Percentiles rank a stretch among this genome's conserved stretches.
These are phyloP conservation scores for Leptinotarsa texana DNA, from an alignment of 1,140 invertebrate genomes.

Conservation along the genomic window DNA sequence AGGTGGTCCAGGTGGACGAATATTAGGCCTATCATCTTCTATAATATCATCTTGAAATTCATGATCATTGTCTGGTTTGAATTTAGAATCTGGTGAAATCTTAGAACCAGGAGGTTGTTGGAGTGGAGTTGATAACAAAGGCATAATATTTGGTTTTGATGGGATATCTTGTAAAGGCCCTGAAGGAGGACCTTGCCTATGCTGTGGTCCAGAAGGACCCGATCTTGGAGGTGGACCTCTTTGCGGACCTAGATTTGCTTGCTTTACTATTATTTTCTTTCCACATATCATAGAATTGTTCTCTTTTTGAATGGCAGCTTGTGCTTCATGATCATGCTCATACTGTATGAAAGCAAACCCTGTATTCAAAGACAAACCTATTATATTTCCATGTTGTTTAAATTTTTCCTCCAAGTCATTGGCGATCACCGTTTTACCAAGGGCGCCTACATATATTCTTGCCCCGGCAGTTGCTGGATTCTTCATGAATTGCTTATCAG, in stretches of 20 bases:
- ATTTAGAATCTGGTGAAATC: slow-evolving; percentile 5
- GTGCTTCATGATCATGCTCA: slow-evolving; percentile 72
- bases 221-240: background rate
- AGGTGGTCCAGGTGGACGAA: slow-evolving; percentile 29
- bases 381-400: slow-evolving; percentile 70
- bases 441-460: slow-evolving; percentile 76
- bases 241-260: slow-evolving; percentile 48
- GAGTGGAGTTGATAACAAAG: slow-evolving; percentile 3
- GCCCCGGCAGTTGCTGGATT: slow-evolving; percentile 71
- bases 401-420: slow-evolving; percentile 77
- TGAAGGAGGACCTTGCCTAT: slow-evolving; percentile 20
- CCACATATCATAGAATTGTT: slow-evolving; percentile 73
- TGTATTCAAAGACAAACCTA: slow-evolving; percentile 72
- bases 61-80: slow-evolving; percentile 24
- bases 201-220: slow-evolving; percentile 11
- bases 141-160: slow-evolving; percentile 24
- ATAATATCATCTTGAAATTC: slow-evolving; percentile 32
- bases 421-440: slow-evolving; percentile 66
- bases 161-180: slow-evolving; percentile 14
- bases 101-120: slow-evolving; percentile 11
- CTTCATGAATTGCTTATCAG: slow-evolving; percentile 61
- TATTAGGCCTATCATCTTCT: slow-evolving; percentile 31
- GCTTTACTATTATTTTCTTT: slow-evolving; percentile 64
- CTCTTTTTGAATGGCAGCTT: slow-evolving; percentile 71
- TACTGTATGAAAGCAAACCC: slow-evolving; percentile 88